Conservation (phyloP, 2,888 invertebrate genomes). For the Stictocephala bisonia region DNA sequence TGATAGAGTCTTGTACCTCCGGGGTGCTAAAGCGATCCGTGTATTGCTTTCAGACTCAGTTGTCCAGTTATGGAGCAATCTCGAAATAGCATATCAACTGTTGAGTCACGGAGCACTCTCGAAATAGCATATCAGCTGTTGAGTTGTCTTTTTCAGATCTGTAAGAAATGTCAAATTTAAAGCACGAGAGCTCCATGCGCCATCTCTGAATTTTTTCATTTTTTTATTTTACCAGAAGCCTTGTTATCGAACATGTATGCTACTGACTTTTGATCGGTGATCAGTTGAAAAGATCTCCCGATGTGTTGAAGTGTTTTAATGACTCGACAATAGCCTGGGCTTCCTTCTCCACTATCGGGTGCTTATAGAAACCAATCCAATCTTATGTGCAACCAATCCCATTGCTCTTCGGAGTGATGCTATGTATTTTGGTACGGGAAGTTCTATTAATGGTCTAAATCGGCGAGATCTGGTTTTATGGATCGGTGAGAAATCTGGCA, state of each 20-base stretch:
- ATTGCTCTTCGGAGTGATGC: neutral
- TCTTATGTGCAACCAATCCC: too few species aligned
- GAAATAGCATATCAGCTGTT: slow-evolving; percentile 14
- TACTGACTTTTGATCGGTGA: slow-evolving; percentile 39
- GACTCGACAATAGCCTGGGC: slow-evolving; percentile 50
- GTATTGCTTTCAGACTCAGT: slow-evolving; percentile 18
- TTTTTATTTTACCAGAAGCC: slow-evolving; percentile 45
- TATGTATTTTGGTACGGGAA: neutral
- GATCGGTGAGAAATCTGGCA: neutral
- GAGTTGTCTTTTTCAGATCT: slow-evolving; percentile 50
- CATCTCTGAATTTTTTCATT: slow-evolving; percentile 51
- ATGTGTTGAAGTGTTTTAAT: slow-evolving; percentile 47
- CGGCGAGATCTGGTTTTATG: neutral
- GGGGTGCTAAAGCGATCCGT: slow-evolving; percentile 51
- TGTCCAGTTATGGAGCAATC: too few species aligned
- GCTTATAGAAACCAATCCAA: too few species aligned
- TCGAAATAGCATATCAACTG: slow-evolving; percentile 2
- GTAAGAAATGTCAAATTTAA: slow-evolving; percentile 48
- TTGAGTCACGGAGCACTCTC: too few species aligned
- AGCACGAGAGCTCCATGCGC: slow-evolving; percentile 48
- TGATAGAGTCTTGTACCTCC: slow-evolving; percentile 51
- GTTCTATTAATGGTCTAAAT: neutral
- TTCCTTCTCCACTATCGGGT: slow-evolving; percentile 37
- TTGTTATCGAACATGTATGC: slow-evolving; percentile 47
- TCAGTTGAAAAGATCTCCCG: slow-evolving; percentile 46